Percentiles rank a stretch among this genome's conserved stretches.
These are phyloP conservation scores for Drosophila carrolli DNA, from an alignment of 1,140 invertebrate species.

Conservation along the genomic window DNA sequence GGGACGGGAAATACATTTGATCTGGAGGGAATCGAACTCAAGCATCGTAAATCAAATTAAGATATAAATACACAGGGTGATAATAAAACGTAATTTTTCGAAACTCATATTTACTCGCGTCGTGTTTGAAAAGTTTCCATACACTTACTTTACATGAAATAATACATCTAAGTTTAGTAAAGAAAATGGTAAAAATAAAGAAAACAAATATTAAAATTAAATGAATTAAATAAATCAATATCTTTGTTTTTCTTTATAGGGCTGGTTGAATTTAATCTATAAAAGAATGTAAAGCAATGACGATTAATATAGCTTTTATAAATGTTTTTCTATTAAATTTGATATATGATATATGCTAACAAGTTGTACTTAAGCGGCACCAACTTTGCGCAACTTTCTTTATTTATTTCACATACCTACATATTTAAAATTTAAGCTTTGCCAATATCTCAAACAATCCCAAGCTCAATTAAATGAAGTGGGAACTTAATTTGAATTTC, in stretches of 20 bases:
- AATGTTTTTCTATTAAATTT: too few species aligned
- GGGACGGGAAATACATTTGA: constrained; percentile 1
- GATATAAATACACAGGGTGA: constrained; percentile 14
- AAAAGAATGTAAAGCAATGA: too few species aligned
- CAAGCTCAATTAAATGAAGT: constrained; percentile 32
- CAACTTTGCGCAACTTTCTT: background rate
- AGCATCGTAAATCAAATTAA: constrained; percentile 13
- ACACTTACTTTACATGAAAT: too few species aligned
- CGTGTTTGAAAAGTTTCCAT: constrained; percentile 1
- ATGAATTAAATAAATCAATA: too few species aligned
- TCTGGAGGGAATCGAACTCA: background rate
- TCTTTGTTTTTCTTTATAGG: too few species aligned
- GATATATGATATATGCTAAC: too few species aligned
- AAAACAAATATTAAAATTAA: too few species aligned
- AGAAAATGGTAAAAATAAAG: too few species aligned
- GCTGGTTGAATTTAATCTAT: too few species aligned
- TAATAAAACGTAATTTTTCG: background rate
- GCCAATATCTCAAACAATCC: constrained; percentile 24
- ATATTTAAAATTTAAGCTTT: background rate
- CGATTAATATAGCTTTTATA: too few species aligned
- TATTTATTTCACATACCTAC: background rate
- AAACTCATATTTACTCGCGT: background rate
- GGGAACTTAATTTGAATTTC: constrained; percentile 47
- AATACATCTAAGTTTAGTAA: too few species aligned
- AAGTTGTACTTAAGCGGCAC: background rate